Base-by-base conservation (phyloP, 2,888 invertebrate species). In the Catocala fraxini region DNA sequence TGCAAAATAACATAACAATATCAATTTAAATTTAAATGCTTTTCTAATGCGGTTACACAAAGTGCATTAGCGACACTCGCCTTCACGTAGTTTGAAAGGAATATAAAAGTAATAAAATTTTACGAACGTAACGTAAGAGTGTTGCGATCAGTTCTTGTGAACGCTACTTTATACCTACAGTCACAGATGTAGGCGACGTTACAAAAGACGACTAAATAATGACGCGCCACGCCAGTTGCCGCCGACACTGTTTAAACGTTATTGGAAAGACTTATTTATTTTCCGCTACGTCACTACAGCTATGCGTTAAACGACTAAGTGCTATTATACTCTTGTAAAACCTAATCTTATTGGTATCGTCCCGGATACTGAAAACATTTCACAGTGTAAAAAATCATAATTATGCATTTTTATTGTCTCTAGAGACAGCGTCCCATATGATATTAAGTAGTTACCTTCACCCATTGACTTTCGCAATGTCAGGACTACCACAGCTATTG, bases 131-230 rank as follows among this genome's bases (percentile, higher is more conserved):
- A 63, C 54, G 58, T 68, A 46, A 63, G 57, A 65, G 55, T 62
- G 55, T 51, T 45, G 59, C 68, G 71, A 73, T 74, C 72, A 65
- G 64, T 68, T 67, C 71, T 69, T 71, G 68, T 65, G 64, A 73
- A 65, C 64, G 73, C 70, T 73, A 80, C 74, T 79, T 79, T 75
- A 80, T 72, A 60, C 41, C 58, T 55, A 63, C 56, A 71, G 74
- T 72, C 77, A 55, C 84, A 81, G 80, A 81, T 84, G 86, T 76
- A 81, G 66, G 66, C 78, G 84, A 84, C 83, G 73, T 69, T 72
- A 82, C 83, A 82, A 71, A 73, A 71, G 77, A 85, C 81, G 81
- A 81, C 77, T 81, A 81, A 85, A 85, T 85, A 84, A 85, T 85
- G 84, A 83, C 78, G 69, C 71, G 67, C 73, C 57, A 61, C 71